Percentiles rank a stretch among this genome's conserved stretches.
Evolutionary conservation across 2,797 vertebrate genomes (phyloP).

Genomic region (Kryptolebias ocellatus): DNA sequence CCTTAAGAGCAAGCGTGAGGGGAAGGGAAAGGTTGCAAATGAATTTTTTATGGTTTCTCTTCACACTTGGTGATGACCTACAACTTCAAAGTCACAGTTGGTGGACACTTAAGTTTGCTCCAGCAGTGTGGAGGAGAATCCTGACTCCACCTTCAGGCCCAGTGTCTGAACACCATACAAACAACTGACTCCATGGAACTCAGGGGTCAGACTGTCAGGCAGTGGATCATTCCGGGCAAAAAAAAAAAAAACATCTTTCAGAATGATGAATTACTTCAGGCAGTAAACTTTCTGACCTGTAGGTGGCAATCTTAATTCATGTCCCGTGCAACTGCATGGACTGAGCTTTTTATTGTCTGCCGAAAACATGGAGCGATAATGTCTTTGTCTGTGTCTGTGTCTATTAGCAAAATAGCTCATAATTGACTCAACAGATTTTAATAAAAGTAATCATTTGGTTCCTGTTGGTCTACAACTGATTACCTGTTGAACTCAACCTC

Average conservation of each 20-base stretch:
- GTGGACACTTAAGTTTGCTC: slow-evolving; percentile 29
- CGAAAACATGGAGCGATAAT: too few relatives aligned
- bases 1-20: slow-evolving; percentile 36
- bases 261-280: slow-evolving; percentile 33
- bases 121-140: slow-evolving; percentile 40
- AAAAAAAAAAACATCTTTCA: slow-evolving; percentile 20
- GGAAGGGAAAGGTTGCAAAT: slow-evolving; percentile 68
- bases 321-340: slow-evolving; percentile 20
- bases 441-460: too few relatives aligned
- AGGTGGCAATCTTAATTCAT: slow-evolving; percentile 28
- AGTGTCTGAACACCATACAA: slow-evolving; percentile 15
- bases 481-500: too few relatives aligned
- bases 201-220: not conserved
- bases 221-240: slow-evolving; percentile 9
- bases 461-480: too few relatives aligned
- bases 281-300: slow-evolving; percentile 28
- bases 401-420: too few relatives aligned
- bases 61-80: slow-evolving; percentile 43
- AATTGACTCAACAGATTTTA: too few relatives aligned
- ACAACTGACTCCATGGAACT: not conserved
- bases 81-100: slow-evolving; percentile 59
- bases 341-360: slow-evolving; percentile 32
- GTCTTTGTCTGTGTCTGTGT: too few relatives aligned
- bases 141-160: slow-evolving; percentile 25
- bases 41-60: slow-evolving; percentile 77